These are phyloP conservation scores for Siniperca undulata DNA, from an alignment of 2,797 vertebrate genomes.

Conservation along the genomic window DNA sequence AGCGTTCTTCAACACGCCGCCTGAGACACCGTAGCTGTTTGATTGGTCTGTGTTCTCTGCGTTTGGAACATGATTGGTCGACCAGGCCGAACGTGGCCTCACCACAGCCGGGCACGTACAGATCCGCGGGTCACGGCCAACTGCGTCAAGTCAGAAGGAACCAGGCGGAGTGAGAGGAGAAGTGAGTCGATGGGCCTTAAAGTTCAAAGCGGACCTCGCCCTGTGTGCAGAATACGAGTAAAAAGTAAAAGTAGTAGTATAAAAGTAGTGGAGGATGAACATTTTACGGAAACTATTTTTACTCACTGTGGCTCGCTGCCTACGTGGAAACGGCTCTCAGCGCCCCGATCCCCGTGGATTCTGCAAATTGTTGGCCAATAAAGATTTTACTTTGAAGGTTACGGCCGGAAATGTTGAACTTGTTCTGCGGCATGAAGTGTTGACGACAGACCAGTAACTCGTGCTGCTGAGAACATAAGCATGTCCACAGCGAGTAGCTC, in stretches of 20 bases:
- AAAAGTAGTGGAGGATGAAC: background rate
- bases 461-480: background rate
- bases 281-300: fast-evolving
- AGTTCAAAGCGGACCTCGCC: background rate
- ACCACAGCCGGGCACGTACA: slow-evolving; percentile 68
- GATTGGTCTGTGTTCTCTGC: slow-evolving; percentile 37
- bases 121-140: background rate
- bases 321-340: background rate
- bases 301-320: too few relatives aligned
- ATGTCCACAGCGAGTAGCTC: background rate
- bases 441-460: slow-evolving; percentile 2
- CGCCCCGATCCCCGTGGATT: fast-evolving
- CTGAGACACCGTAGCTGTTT: background rate
- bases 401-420: slow-evolving; percentile 8
- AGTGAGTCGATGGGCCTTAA: background rate
- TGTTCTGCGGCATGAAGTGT: background rate
- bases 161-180: background rate
- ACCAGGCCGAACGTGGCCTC: slow-evolving; percentile 72
- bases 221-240: too few relatives aligned
- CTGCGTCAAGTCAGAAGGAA: background rate
- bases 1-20: background rate
- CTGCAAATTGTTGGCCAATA: too few relatives aligned
- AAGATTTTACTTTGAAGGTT: slow-evolving; percentile 45
- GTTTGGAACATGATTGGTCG: slow-evolving; percentile 65
- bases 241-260: too few relatives aligned